Base-by-base conservation (phyloP, 1,140 invertebrate species). In the Scaptomyza pallida region DNA sequence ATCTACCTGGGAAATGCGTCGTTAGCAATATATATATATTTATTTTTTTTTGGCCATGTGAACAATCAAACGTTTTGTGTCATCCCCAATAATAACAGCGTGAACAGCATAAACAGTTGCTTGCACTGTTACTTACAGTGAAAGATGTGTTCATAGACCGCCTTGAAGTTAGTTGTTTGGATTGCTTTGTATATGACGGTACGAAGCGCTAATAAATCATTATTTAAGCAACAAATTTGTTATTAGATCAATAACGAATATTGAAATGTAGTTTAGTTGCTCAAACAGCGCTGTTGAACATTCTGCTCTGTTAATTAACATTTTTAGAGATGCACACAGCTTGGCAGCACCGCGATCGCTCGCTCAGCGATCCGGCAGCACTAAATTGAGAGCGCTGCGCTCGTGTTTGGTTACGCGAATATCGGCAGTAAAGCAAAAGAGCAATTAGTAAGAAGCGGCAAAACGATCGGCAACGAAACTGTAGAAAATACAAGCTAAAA, bases 341-440 rank as follows among this genome's bases (percentile, higher is more conserved):
- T 57, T 56, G 43, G 61, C 60, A 64, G 15, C n/a, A 1, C 35
- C 9, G 35, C 15, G 48, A n/a, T 30, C 12, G 26, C 48, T 40
- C 52, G 65, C 17, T 47, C 16, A 19, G 45, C 67, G 56, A 63
- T 85, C 72, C 65, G 81, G 80, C 72, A 85, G 50, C 80, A 15
- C 69, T 60, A 4, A 37, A 16, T 33, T 26, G 67, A 12, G 60
- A 12, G 35, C 44, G 51, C 50, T 64, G 61, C 68, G 61, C 68
- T 71, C 68, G 61, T 65, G 61, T 50, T 71, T 55, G 64, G 55
- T 72, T 72, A 83, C 64, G 64, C 73, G 81, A 86, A 77, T 73
- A 74, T 77, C 72, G 78, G 44, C 74, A 73, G 64, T 30, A 80
- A 77, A 77, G 57, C 69, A 52, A 54, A 82, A 54, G 57, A 54